Evolutionary conservation across 2,113 vertebrate genomes (phyloP), one percentile per base, ranked within the genome.

Genomic region (Eupsittula cactorum): DNA sequence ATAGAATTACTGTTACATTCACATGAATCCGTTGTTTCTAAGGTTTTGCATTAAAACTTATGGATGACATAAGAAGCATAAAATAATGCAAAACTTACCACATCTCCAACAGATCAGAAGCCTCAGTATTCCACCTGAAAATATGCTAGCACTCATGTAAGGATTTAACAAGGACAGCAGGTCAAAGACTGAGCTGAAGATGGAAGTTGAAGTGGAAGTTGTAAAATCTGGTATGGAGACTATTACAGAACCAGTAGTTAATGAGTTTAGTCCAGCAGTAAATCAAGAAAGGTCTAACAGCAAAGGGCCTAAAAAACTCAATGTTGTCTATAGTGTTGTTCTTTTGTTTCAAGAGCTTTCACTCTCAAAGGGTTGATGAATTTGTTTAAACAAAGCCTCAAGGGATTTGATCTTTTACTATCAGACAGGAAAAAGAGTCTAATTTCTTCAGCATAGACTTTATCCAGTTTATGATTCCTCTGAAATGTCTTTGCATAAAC

Each of bases 231-330:
- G 81, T n/a, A 69, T 76, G 39, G 64, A 73, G 82, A 68, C 73
- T 63, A 42, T 42, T 94, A 24, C 35, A 68, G 65, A 81, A 62
- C 12, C 69, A 65, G 93, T 28, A 87, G 89, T 55, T 89, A 95
- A 92, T 37, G 53, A 88, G 71, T 96, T 92, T 68, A 92, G 50
- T 24, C 76, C 85, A 88, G 71, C 64, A 96, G 79, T 95, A 94
- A 96, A 97, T 93, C 87, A 95, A 50, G 46, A 83, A 62, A 74
- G 62, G 55, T n/a, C 75, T 55, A 88, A 83, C 25, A 86, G 78
- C 16, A 47, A 76, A 63, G 67, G n/a, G 63, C 65, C 75, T 78
- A 70, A 63, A 86, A 74, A 88, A 39, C 68, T 96, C 63, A 57
- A 18, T 24, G 41, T 41, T 93, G 78, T 77, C 90, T 35, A 3